Percentiles rank a stretch among this genome's conserved stretches.
phyloP scores from a whole-genome alignment of 2,113 vertebrate species.

The Loxodonta africana region DNA sequence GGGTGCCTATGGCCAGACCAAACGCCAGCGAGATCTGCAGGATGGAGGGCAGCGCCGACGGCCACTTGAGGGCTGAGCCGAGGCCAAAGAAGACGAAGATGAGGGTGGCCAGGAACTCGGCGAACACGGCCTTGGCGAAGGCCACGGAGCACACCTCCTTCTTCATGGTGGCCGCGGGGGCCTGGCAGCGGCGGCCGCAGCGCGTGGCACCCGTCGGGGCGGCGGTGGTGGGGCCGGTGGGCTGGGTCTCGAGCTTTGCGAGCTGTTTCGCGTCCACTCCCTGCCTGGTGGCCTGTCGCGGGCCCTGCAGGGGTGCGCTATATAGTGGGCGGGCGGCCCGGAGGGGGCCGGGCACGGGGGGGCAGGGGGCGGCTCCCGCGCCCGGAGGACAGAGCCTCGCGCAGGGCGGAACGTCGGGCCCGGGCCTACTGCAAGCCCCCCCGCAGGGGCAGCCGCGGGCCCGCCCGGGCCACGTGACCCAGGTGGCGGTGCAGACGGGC shows the following conservation, averaged over 20 bases:
- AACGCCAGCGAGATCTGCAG: constrained; percentile 91
- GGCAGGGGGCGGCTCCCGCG: constrained; percentile 75
- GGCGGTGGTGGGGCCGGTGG: neutral
- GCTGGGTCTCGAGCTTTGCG: neutral
- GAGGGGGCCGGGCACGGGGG: constrained; percentile 66
- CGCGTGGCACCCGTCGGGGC: constrained; percentile 63
- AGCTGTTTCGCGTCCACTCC: constrained; percentile 81
- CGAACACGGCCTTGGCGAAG: constrained; percentile 88
- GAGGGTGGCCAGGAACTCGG: constrained; percentile 90
- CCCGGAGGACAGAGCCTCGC: neutral
- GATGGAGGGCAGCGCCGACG: constrained; percentile 86
- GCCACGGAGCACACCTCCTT: constrained; percentile 89
- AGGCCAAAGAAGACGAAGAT: constrained; percentile 92
- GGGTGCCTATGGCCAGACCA: constrained; percentile 89
- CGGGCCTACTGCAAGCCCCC: neutral
- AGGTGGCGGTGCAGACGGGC: constrained; percentile 60
- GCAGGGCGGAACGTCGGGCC: neutral
- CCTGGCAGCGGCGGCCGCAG: constrained; percentile 54
- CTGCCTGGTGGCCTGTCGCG: constrained; percentile 64
- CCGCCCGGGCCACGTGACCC: constrained; percentile 67
- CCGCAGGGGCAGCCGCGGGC: neutral
- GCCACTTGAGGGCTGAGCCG: constrained; percentile 90
- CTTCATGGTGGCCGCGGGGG: constrained; percentile 85
- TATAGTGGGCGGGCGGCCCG: constrained; percentile 71
- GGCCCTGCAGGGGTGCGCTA: constrained; percentile 64